These are phyloP conservation scores for Anoplius nigerrimus DNA, from an alignment of 2,888 invertebrate genomes.

Conservation along the genomic window DNA sequence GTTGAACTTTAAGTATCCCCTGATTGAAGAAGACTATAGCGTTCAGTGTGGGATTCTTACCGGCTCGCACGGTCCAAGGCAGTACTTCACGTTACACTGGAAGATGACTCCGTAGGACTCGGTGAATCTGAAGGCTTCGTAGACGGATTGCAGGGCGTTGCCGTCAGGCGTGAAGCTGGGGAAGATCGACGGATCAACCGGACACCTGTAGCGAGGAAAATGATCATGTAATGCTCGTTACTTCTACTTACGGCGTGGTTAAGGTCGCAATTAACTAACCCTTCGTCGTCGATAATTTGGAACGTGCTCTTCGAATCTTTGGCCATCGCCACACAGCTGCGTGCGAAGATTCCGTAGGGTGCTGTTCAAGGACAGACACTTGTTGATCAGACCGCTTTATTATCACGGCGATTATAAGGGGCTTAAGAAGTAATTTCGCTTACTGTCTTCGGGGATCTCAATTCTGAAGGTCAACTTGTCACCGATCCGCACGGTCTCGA, in stretches of 20 bases:
- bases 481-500: conserved; percentile 95
- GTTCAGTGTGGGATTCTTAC: conserved; percentile 75
- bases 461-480: conserved; percentile 96
- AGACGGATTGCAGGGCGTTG: conserved; percentile 91
- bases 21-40: neutral
- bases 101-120: conserved; percentile 97
- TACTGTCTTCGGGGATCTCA: conserved; percentile 97
- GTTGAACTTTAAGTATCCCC: neutral
- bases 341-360: conserved; percentile 95
- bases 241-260: too few relatives aligned
- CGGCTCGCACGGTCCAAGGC: conserved; percentile 94
- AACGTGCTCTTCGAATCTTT: conserved; percentile 97
- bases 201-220: conserved; percentile 83
- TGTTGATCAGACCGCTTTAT: conserved; percentile 24
- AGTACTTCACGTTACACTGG: conserved; percentile 97
- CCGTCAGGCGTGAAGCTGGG: conserved; percentile 94
- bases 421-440: conserved; percentile 72
- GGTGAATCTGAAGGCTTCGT: conserved; percentile 96
- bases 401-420: neutral
- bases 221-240: neutral
- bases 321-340: conserved; percentile 97
- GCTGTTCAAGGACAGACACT: conserved; percentile 77
- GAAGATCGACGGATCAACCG: conserved; percentile 94
- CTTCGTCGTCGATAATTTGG: conserved; percentile 96
- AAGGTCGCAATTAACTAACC: conserved; percentile 76